Conservation (phyloP, 2,888 invertebrate species). For the Andrena chrysosceles region DNA sequence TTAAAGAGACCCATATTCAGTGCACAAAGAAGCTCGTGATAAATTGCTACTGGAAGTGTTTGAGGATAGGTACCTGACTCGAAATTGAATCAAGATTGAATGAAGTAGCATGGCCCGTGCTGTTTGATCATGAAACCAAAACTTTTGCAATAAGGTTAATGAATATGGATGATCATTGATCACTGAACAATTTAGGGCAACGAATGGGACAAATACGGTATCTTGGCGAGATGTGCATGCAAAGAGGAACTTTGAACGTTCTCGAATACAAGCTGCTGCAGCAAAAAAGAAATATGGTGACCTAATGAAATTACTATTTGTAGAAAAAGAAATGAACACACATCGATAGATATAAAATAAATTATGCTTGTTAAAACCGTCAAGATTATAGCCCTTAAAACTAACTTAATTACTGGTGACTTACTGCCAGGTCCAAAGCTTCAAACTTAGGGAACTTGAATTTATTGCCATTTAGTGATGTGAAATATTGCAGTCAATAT, state of each 20-base stretch:
- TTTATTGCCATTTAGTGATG: not conserved
- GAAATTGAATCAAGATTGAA: not conserved
- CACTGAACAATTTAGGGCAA: not conserved
- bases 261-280: not conserved
- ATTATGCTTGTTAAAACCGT: not conserved
- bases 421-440: not conserved
- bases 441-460: not conserved
- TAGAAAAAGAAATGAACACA: not conserved
- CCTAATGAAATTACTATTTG: not conserved
- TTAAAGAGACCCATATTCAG: not conserved
- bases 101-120: not conserved
- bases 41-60: not conserved
- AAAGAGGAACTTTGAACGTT: not conserved
- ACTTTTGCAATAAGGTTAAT: conserved; percentile 14
- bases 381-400: not conserved
- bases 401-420: not conserved
- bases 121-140: conserved; percentile 7
- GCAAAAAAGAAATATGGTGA: not conserved
- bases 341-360: not conserved
- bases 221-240: not conserved
- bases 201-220: not conserved
- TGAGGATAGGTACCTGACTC: not conserved
- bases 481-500: conserved; percentile 12
- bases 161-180: conserved; percentile 2
- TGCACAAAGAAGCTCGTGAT: not conserved